phyloP scores from a whole-genome alignment of 2,113 vertebrate species.

The Piaya cayana region DNA sequence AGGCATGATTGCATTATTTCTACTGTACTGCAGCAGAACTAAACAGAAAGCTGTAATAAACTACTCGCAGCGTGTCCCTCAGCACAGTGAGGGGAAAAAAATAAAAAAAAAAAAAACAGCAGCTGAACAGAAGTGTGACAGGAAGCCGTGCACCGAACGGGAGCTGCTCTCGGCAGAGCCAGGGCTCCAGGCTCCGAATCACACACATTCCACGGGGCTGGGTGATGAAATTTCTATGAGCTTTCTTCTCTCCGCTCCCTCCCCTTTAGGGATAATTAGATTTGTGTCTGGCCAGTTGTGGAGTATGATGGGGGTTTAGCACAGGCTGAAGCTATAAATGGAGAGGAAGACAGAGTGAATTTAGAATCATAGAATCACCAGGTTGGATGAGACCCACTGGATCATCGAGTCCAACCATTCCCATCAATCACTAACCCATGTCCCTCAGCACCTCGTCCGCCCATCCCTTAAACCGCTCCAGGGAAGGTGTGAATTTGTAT shows the following conservation, averaged over 20 bases:
- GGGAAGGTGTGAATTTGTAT: not conserved
- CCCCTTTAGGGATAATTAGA: not conserved
- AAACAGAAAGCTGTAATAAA: conserved; percentile 40
- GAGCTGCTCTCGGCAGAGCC: not conserved
- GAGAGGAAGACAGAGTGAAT: not conserved
- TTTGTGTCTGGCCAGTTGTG: not conserved
- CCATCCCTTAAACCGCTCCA: too few species aligned
- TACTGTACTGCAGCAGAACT: conserved; percentile 33
- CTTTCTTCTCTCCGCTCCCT: not conserved
- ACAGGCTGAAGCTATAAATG: not conserved
- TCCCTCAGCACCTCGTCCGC: too few species aligned
- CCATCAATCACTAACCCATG: too few species aligned
- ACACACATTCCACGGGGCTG: not conserved
- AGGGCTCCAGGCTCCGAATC: fast-evolving
- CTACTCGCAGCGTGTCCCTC: not conserved
- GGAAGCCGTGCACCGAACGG: fast-evolving
- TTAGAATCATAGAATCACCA: too few species aligned
- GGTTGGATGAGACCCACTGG: too few species aligned
- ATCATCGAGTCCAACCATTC: too few species aligned
- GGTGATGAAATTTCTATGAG: not conserved
- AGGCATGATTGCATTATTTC: conserved; percentile 56
- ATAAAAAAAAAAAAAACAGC: not conserved
- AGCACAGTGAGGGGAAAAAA: not conserved
- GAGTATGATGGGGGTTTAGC: not conserved
- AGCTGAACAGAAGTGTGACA: not conserved